Base-by-base conservation (phyloP, 2,888 invertebrate species). In the Margaritifera margaritifera region DNA sequence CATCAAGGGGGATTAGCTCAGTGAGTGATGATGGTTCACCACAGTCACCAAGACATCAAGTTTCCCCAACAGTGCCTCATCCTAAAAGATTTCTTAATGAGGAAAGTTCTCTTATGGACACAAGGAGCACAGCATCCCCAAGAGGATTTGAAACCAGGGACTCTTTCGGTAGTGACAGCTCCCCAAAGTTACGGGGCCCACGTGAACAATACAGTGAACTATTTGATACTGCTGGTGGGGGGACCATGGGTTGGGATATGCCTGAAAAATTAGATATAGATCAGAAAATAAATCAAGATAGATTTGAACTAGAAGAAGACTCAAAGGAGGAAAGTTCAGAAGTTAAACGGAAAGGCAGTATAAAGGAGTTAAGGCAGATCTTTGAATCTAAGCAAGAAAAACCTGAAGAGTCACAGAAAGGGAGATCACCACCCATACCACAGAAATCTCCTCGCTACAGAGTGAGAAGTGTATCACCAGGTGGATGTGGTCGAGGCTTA, bases 321-420 rank as follows among this genome's bases (percentile, higher is more conserved):
- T 27, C 59, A 53, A 66, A 66, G 61, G 65, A 65, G 66, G 69
- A 66, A 54, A 68, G 74, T 24, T 71, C 78, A 42, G 74, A 78
- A 61, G 76, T 80, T 59, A 81, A 85, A 71, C 75, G 85, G 11
- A 73, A 83, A 60, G 85, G 84, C n/a, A 86, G 86, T 77, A 86
- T 86, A 64, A 86, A 85, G 67, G 86, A 86, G 71, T 69, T 86
- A 50, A 77, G 78, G 64, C 80, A 84, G 65, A 77, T 83, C 57
- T 86, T 86, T 72, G 85, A 86, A 73, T 76, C 74, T 56, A 81
- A 81, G 69, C 74, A 75, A 56, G 75, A 74, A 62, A 71, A 73
- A 60, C 51, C 63, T 24, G 59, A 60, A 19, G 27, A 57, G 20
- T 22, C 51, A 50, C 25, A 71, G 8, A 27, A 63, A 18, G 54